These are phyloP conservation scores for Bubo blakistoni DNA, from an alignment of 2,113 vertebrate genomes.

Conservation along the genomic window DNA sequence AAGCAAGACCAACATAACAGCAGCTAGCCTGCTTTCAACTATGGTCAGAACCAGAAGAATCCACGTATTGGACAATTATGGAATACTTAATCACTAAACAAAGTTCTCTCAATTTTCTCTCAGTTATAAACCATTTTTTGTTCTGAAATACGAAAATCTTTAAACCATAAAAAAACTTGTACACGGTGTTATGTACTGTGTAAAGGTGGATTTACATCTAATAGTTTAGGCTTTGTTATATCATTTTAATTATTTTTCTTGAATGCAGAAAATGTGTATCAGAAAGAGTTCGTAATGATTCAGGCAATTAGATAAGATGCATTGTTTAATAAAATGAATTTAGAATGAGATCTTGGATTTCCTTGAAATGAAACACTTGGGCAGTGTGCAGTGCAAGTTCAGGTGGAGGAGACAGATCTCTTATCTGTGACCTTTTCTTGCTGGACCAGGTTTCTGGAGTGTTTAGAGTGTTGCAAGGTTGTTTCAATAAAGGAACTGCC, in stretches of 20 bases:
- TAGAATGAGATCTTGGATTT: not conserved
- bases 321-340: not conserved
- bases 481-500: not conserved
- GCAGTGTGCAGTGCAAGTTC: fast-evolving
- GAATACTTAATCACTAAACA: not conserved
- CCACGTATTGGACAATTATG: not conserved
- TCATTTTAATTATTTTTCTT: not conserved
- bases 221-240: not conserved
- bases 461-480: not conserved
- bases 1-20: not conserved
- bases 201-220: not conserved
- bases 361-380: not conserved
- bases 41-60: not conserved
- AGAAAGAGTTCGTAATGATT: not conserved
- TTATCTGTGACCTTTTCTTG: not conserved
- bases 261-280: not conserved
- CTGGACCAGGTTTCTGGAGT: not conserved
- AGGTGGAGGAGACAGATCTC: not conserved
- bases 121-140: not conserved
- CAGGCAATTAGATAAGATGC: not conserved
- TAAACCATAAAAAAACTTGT: not conserved
- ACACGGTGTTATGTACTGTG: not conserved
- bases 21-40: not conserved
- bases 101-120: not conserved
- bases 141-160: not conserved